phyloP scores from a whole-genome alignment of 1,140 invertebrate genomes.

The Trinorchestia longiramus region DNA sequence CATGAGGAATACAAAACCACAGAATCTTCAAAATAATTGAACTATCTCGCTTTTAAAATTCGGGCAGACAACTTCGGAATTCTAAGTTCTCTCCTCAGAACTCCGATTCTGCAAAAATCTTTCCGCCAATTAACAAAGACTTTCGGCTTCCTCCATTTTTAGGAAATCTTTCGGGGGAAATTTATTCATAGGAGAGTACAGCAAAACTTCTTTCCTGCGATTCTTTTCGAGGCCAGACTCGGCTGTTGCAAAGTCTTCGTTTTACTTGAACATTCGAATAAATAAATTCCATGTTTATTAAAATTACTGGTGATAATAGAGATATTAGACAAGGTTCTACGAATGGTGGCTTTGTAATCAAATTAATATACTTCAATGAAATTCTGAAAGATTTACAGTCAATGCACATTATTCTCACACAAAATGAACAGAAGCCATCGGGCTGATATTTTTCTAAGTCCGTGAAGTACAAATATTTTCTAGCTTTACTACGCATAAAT shows the following conservation, averaged over 20 bases:
- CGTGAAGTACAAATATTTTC: no score
- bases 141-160: not conserved
- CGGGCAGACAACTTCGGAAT: not conserved
- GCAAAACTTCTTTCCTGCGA: not conserved
- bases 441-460: not conserved
- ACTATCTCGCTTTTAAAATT: not conserved
- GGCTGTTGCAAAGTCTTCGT: not conserved
- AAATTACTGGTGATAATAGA: not conserved
- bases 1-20: not conserved
- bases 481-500: not conserved
- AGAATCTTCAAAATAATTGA: not conserved
- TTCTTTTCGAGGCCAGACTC: not conserved
- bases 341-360: no score
- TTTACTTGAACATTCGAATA: not conserved
- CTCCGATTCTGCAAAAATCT: not conserved
- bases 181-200: not conserved
- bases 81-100: not conserved
- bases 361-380: not conserved
- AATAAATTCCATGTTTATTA: not conserved
- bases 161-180: not conserved
- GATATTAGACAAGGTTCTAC: no score
- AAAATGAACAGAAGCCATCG: not conserved
- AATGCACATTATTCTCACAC: not conserved
- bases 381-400: not conserved
- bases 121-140: slow-evolving; percentile 7